These are phyloP conservation scores for Globodera rostochiensis DNA, from an alignment of 1,140 invertebrate species.

Conservation along the genomic window DNA sequence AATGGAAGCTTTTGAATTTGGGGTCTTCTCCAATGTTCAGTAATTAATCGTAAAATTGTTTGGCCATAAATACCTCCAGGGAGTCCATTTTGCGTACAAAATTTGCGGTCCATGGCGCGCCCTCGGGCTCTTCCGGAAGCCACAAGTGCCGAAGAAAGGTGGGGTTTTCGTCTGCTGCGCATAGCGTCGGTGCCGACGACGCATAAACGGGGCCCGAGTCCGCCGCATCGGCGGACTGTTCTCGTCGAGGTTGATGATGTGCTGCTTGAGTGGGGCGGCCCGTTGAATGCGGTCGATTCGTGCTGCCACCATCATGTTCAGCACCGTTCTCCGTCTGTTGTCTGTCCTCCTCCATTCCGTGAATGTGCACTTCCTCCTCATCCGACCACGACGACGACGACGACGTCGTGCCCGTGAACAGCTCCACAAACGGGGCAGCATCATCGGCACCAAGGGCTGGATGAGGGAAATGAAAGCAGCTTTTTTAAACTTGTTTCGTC, in stretches of 20 bases:
- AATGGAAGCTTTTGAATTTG: too few relatives aligned
- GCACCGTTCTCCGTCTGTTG: neutral
- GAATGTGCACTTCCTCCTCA: neutral
- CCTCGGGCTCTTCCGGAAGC: slow-evolving; percentile 1
- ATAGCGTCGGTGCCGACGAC: neutral
- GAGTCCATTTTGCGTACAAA: slow-evolving; percentile 37
- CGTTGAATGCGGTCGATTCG: too few relatives aligned
- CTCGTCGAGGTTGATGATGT: too few relatives aligned
- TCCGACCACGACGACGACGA: neutral
- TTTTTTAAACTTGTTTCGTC: too few relatives aligned
- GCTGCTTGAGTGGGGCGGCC: too few relatives aligned
- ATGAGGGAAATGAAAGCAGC: neutral
- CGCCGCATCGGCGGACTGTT: neutral
- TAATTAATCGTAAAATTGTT: too few relatives aligned
- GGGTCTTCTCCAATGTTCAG: too few relatives aligned
- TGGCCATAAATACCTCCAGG: slow-evolving; percentile 6
- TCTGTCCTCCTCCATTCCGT: neutral
- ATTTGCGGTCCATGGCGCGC: slow-evolving; percentile 17
- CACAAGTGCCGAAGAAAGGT: slow-evolving; percentile 17
- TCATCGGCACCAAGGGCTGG: neutral
- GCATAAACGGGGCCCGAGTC: neutral
- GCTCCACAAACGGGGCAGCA: neutral
- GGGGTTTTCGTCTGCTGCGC: neutral
- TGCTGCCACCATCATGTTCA: neutral
- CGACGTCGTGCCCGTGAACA: neutral